Evolutionary conservation across 2,888 invertebrate genomes (phyloP), one percentile per base, ranked within the genome.

Genomic region (Brenthis ino): DNA sequence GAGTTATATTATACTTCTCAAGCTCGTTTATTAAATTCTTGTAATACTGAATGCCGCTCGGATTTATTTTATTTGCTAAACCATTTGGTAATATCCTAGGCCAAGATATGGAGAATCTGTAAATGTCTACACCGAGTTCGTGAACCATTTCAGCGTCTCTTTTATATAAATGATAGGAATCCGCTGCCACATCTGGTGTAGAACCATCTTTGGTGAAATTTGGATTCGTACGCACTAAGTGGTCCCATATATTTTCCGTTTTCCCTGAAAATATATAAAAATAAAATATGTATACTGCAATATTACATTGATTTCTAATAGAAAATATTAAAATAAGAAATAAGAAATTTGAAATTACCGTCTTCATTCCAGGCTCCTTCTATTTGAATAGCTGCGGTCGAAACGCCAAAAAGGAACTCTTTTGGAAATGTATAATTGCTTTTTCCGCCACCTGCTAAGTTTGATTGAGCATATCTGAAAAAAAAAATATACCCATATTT

Each of bases 81-180:
- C 96, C 97, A 13, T 93, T 94, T 0, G 97, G 96, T 73, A 97
- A 86, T 58, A 97, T 92, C 63, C 97, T 89, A 0, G 96, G 86
- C 97, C 97, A 97, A 0, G 96, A 94, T 75, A 96, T 93, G 0
- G 96, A 96, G 83, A 96, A 96, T 55, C 96, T 93, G 83, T 96
- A 96, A 71, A 95, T 93, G 74, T 95, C 87, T 0, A 95, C 95
- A 13, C 95, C 94, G 3, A 95, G 83, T 72, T 95, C 93, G 60
- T 89, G 91, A 2, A 95, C 84, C 92, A 95, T 93, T 83, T 94
- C 90, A 0, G 94, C 94, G 80, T 96, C 95, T 55, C 94, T 88
- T 70, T 94, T 94, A 81, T 94, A 95, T 68, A 94, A 93, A 79
- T 95, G 94, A 79, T 95, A 96, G 14, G 95, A 95, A 80, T 96